Conservation (phyloP, 2,797 vertebrate genomes). For the Mus minutoides region DNA sequence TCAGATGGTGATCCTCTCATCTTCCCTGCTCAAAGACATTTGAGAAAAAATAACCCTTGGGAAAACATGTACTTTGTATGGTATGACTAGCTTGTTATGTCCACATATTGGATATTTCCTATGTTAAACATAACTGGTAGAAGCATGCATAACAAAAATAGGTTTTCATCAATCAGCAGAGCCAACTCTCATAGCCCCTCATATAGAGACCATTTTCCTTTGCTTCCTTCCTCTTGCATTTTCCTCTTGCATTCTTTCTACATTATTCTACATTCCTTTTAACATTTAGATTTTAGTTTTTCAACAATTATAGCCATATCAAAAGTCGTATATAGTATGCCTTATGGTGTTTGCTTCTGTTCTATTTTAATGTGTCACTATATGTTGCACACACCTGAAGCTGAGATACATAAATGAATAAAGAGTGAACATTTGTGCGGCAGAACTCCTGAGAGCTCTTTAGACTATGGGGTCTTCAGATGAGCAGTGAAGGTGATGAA, state of each 20-base stretch:
- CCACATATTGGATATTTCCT: constrained; percentile 8
- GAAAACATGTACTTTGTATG: constrained; percentile 59
- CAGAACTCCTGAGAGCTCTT: too few species aligned
- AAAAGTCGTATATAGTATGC: neutral
- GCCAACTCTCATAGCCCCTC: neutral
- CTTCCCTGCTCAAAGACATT: constrained; percentile 27
- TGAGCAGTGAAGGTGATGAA: too few species aligned
- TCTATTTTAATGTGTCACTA: constrained; percentile 32
- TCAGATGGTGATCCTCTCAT: neutral
- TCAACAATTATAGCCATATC: constrained; percentile 8
- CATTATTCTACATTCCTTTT: constrained; percentile 52
- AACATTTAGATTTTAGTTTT: constrained; percentile 66
- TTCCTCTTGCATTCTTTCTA: neutral
- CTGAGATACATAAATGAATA: neutral
- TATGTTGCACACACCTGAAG: constrained; percentile 19
- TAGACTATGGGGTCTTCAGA: too few species aligned
- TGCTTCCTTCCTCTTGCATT: too few species aligned
- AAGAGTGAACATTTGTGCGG: neutral
- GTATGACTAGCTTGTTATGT: constrained; percentile 34
- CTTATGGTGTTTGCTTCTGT: constrained; percentile 59
- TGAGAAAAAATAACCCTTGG: neutral
- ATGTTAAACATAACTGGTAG: constrained; percentile 37
- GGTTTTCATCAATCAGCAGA: neutral
- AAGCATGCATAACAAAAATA: neutral
- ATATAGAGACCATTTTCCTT: neutral